These are phyloP conservation scores for Ormyrus pomaceus DNA, from an alignment of 2,888 invertebrate species.

Conservation along the genomic window DNA sequence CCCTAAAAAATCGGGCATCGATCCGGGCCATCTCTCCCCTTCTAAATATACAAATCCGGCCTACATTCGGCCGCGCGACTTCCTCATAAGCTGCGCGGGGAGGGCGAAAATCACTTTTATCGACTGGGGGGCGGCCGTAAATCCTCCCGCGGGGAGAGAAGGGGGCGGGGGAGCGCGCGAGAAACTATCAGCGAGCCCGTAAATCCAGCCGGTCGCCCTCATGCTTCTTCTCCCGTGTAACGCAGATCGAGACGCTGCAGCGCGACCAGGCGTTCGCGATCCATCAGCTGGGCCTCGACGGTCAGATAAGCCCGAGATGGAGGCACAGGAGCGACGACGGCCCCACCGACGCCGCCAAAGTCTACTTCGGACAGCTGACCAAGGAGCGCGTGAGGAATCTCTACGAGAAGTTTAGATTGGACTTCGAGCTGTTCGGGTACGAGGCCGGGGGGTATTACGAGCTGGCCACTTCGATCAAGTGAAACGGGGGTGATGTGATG, in stretches of 20 bases:
- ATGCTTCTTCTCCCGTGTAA: background rate
- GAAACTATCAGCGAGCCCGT: too few relatives aligned
- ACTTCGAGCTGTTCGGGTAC: slow-evolving; percentile 78
- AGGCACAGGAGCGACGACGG: slow-evolving; percentile 67
- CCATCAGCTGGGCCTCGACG: slow-evolving; percentile 66
- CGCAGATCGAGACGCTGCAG: slow-evolving; percentile 77
- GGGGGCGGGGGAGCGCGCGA: background rate
- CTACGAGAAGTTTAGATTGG: slow-evolving; percentile 76
- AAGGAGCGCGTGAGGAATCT: slow-evolving; percentile 70
- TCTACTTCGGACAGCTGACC: slow-evolving; percentile 75
- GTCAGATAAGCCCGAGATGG: slow-evolving; percentile 70
- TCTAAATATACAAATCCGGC: too few relatives aligned
- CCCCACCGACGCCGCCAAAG: slow-evolving; percentile 66
- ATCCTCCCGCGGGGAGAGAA: too few relatives aligned
- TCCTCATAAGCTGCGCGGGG: too few relatives aligned
- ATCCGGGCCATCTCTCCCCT: too few relatives aligned
- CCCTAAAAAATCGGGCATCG: too few relatives aligned
- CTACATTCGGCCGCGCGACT: too few relatives aligned
- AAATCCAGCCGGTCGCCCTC: too few relatives aligned
- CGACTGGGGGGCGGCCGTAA: too few relatives aligned
- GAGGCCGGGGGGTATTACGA: slow-evolving; percentile 69
- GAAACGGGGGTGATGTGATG: background rate
- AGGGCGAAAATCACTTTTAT: too few relatives aligned
- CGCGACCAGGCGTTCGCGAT: slow-evolving; percentile 77
- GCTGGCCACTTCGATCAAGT: slow-evolving; percentile 62